Evolutionary conservation across 2,888 invertebrate genomes (phyloP), one percentile per base, ranked within the genome.

Genomic region (Sturmia bella): DNA sequence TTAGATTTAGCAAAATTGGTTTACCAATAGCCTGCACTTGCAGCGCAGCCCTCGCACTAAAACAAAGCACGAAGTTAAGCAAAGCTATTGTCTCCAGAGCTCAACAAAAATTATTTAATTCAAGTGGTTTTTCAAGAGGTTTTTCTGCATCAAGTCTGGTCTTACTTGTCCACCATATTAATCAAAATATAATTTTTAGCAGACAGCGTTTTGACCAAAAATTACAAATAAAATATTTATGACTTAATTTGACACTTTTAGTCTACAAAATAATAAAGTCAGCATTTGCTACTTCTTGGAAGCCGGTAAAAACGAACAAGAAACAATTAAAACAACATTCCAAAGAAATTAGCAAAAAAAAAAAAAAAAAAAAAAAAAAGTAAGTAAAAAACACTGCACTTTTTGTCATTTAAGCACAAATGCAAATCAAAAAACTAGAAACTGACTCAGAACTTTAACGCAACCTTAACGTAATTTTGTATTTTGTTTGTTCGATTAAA

Each of bases 161-260:
- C 59, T 37, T 21, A 73, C 13, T 54, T 56, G 17, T 54, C 45
- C 43, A 37, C 3, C 32, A 37, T 3, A 19, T 56, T 37, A 45
- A 64, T 54, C 45, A 63, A 43, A 27, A 27, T 1, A 1, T n/a
- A 57, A 69, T 59, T 70, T 48, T 50, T 12, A 39, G 7, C 7
- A 9, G 3, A 17, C 17, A 43, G 43, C 54, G 1, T 32, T 73
- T 63, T 24, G 9, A 56, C 45, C 56, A 56, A 74, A 64, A 68
- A 27, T 2, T n/a, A 19, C 45, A 27, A 21, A n/a, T n/a, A n/a
- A 76, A 59, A 59, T 68, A 75, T 76, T 68, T 76, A 76, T 61
- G 17, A 76, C 68, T 75, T 76, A 76, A 76, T 68, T 52, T 37
- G 43, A 45, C 24, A 68, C 59, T 76, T n/a, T 68, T 24, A 17